Evolutionary conservation across 2,113 vertebrate genomes (phyloP).

Genomic region (Nycticebus coucang): DNA sequence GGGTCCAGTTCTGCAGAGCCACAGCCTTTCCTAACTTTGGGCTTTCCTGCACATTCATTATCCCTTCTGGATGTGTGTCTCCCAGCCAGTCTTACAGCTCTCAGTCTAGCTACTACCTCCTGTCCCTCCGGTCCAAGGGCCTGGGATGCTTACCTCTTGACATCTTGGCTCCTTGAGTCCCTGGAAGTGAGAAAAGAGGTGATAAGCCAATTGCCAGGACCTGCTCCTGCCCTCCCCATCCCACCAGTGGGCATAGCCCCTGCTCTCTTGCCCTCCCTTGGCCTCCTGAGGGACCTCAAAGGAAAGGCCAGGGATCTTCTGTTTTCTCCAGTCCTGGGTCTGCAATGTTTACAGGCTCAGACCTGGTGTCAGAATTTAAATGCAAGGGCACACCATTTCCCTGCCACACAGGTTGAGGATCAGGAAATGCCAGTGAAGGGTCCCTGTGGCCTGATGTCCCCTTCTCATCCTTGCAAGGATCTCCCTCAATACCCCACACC

Average conservation of each 20-base stretch:
- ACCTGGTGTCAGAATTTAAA: not conserved
- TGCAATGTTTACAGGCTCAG: not conserved
- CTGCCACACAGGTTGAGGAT: not conserved
- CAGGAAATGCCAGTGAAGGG: not conserved
- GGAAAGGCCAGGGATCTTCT: not conserved
- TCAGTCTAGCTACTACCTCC: not conserved
- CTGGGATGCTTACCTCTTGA: slow-evolving; percentile 49
- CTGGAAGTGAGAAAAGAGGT: slow-evolving; percentile 49
- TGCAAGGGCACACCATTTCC: not conserved
- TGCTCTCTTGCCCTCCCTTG: not conserved
- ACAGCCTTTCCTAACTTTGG: not conserved
- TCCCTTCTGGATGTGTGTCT: not conserved
- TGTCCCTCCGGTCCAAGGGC: too few relatives aligned
- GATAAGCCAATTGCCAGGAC: not conserved
- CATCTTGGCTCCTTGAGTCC: not conserved
- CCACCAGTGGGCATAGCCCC: not conserved
- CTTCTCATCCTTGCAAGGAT: not conserved
- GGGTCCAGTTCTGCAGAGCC: not conserved
- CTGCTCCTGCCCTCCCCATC: too few relatives aligned
- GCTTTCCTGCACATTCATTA: not conserved
- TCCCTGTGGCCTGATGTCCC: not conserved
- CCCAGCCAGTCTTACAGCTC: not conserved
- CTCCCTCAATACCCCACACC: not conserved
- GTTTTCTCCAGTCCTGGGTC: not conserved
- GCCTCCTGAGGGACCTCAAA: too few relatives aligned